Conservation (phyloP, 2,797 vertebrate species). For the Onychomys leucogaster region DNA sequence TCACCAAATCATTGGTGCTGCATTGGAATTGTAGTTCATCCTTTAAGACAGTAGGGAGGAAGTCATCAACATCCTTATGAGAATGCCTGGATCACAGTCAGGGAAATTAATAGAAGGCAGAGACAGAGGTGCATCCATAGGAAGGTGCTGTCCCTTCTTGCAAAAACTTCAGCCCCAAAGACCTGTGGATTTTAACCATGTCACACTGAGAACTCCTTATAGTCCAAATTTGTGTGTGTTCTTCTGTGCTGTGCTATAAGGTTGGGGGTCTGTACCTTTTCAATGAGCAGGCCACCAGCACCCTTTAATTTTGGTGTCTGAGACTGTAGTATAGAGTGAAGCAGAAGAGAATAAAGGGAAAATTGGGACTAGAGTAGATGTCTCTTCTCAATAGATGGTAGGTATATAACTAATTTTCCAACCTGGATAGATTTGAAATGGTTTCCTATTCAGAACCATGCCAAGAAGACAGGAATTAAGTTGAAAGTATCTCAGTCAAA, state of each 20-base stretch:
- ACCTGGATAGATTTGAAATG: not conserved
- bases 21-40: conserved; percentile 60
- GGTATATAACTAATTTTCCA: not conserved
- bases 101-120: not conserved
- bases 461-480: not conserved
- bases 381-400: not conserved
- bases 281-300: not conserved
- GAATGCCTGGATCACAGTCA: not conserved
- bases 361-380: not conserved
- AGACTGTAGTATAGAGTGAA: not conserved
- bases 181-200: not conserved
- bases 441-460: not conserved
- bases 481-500: not conserved
- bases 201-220: not conserved
- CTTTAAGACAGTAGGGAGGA: not conserved
- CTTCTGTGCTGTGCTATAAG: not conserved
- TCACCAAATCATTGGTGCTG: not conserved
- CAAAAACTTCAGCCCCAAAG: not conserved
- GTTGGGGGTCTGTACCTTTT: not conserved
- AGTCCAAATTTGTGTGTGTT: not conserved
- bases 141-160: not conserved
- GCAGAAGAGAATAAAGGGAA: not conserved
- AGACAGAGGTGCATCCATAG: not conserved
- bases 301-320: not conserved
- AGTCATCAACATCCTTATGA: not conserved